A percentile compares a stretch with the other conserved stretches of the same genome.
These are phyloP conservation scores for Erebia aethiops DNA, from an alignment of 2,888 invertebrate genomes.

Conservation along the genomic window DNA sequence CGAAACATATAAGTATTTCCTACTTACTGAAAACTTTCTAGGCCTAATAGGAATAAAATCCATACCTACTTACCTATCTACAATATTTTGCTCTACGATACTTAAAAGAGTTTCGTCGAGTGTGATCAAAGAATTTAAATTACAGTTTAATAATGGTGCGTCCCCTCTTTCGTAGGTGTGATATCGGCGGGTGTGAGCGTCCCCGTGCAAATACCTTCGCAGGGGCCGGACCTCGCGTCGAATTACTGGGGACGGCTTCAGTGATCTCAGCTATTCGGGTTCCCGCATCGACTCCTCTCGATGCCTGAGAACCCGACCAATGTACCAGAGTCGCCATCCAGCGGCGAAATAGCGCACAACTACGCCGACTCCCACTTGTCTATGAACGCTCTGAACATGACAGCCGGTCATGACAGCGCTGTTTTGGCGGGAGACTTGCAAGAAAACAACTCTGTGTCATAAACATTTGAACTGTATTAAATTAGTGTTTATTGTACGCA, in stretches of 20 bases:
- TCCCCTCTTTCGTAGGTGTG: constrained; percentile 86
- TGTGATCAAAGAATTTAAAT: constrained; percentile 20
- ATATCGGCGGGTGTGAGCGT: constrained; percentile 96
- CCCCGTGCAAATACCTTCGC: constrained; percentile 95
- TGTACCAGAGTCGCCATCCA: constrained; percentile 72
- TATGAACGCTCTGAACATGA: constrained; percentile 80
- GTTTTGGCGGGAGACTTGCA: constrained; percentile 70
- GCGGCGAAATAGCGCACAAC: constrained; percentile 73
- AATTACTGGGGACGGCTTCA: constrained; percentile 96
- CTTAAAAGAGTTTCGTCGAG: neutral
- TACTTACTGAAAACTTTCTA: neutral
- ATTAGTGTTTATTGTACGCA: constrained; percentile 27
- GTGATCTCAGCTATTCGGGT: constrained; percentile 96
- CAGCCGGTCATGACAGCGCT: constrained; percentile 79
- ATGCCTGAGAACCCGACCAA: constrained; percentile 85
- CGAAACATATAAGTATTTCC: neutral
- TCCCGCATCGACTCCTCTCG: constrained; percentile 89
- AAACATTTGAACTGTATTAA: constrained; percentile 45
- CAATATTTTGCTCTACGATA: neutral
- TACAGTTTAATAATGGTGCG: constrained; percentile 41
- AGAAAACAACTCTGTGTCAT: constrained; percentile 70
- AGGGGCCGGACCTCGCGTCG: constrained; percentile 89
- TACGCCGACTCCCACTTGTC: constrained; percentile 73
- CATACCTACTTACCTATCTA: neutral
- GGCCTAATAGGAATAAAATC: neutral